Evolutionary conservation across 2,113 vertebrate genomes (phyloP).

Genomic region (Elaphurus davidianus): DNA sequence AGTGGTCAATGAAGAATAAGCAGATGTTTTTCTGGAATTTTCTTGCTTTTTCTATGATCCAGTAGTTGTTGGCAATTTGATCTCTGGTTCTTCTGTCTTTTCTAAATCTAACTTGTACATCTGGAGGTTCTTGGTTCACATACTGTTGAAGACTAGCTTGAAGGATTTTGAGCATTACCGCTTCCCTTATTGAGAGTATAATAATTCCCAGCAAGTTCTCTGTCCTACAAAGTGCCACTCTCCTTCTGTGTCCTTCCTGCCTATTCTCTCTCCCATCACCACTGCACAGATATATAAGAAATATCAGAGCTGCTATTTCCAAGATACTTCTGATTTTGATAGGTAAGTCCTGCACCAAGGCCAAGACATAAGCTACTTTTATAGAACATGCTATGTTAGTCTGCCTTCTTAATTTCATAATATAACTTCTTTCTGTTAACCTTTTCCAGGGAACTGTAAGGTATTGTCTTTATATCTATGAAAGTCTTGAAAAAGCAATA

Average conservation of each 20-base stretch:
- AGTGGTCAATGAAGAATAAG: not conserved
- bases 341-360: not conserved
- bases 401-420: not conserved
- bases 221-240: not conserved
- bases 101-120: not conserved
- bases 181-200: not conserved
- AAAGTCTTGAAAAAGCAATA: conserved; percentile 14
- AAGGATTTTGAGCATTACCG: not conserved
- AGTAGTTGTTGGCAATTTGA: not conserved
- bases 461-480: not conserved
- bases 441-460: not conserved
- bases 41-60: not conserved
- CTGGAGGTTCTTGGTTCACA: not conserved
- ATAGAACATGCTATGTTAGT: not conserved
- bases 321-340: not conserved
- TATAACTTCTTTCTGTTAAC: not conserved
- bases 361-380: conserved; percentile 26
- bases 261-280: not conserved
- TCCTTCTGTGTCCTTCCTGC: not conserved
- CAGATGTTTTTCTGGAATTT: not conserved
- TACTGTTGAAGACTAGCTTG: not conserved
- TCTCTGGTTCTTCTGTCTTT: not conserved
- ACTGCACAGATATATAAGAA: not conserved
- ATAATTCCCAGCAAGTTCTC: not conserved
- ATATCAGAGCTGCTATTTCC: not conserved